Conservation (phyloP, 2,888 invertebrate species). For the Anthophora plumipes region DNA sequence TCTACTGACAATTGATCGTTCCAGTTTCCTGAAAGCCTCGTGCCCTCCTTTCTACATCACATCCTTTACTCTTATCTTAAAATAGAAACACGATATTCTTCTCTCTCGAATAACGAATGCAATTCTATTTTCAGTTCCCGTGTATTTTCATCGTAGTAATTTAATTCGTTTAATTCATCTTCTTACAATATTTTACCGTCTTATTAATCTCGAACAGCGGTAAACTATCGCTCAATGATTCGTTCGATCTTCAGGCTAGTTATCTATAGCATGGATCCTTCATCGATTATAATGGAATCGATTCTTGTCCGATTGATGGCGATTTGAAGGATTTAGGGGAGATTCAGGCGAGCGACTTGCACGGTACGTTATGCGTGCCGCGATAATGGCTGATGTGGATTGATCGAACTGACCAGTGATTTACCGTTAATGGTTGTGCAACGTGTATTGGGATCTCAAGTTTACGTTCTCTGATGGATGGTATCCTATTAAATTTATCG, state of each 20-base stretch:
- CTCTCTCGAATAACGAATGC: no score
- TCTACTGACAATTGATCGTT: neutral
- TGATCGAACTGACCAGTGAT: conserved; percentile 54
- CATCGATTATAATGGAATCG: conserved; percentile 20
- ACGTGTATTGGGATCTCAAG: conserved; percentile 57
- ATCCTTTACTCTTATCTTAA: neutral
- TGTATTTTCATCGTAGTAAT: neutral
- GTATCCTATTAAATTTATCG: conserved; percentile 39
- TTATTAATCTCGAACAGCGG: neutral
- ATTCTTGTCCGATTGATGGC: conserved; percentile 28
- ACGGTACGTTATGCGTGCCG: conserved; percentile 34
- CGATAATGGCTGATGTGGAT: conserved; percentile 61
- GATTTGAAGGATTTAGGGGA: conserved; percentile 52
- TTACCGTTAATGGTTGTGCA: conserved; percentile 52
- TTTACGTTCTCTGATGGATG: conserved; percentile 66
- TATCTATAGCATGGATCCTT: neutral
- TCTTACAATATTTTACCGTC: neutral
- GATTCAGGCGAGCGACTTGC: conserved; percentile 45
- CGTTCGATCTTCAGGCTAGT: neutral
- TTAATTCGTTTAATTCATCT: neutral
- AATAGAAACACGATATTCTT: neutral
- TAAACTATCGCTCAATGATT: neutral
- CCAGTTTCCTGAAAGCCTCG: neutral
- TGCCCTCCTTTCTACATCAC: neutral
- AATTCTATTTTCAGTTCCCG: neutral